Conservation (phyloP, 2,888 invertebrate species). For the Nycteola revayana region DNA sequence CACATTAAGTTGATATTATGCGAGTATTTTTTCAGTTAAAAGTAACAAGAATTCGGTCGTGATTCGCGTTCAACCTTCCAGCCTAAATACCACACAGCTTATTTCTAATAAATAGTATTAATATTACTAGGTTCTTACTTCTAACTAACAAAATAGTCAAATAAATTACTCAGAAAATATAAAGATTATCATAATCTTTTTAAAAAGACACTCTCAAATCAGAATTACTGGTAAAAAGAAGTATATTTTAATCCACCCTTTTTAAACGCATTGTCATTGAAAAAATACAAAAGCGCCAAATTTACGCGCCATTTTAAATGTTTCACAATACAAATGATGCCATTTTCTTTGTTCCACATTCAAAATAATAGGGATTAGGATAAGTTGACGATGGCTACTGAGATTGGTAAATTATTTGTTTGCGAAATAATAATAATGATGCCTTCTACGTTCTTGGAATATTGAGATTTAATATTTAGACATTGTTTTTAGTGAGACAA, state of each 20-base stretch:
- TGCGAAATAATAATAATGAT: too few species aligned
- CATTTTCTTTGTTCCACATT: constrained; percentile 10
- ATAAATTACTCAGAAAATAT: neutral
- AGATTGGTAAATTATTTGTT: constrained; percentile 2
- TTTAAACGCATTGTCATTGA: constrained; percentile 8
- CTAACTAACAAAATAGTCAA: too few species aligned
- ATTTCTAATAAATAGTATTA: neutral
- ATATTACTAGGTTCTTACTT: neutral
- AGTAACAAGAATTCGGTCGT: too few species aligned
- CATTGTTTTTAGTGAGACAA: too few species aligned
- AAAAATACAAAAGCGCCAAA: constrained; percentile 11
- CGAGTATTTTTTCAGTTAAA: too few species aligned
- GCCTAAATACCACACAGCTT: too few species aligned
- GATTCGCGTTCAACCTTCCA: too few species aligned
- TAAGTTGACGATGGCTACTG: constrained; percentile 15
- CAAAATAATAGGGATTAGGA: constrained; percentile 15
- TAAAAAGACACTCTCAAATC: constrained; percentile 11
- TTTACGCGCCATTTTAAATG: constrained; percentile 16
- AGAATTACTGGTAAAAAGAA: constrained; percentile 11
- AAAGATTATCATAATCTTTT: constrained; percentile 17
- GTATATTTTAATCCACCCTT: constrained; percentile 23
- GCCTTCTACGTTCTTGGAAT: too few species aligned
- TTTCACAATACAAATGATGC: constrained; percentile 2
- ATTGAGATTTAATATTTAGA: too few species aligned
- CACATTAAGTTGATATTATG: too few species aligned